Conservation (phyloP, 1,140 invertebrate species). For the Lepeophtheirus salmonis region DNA sequence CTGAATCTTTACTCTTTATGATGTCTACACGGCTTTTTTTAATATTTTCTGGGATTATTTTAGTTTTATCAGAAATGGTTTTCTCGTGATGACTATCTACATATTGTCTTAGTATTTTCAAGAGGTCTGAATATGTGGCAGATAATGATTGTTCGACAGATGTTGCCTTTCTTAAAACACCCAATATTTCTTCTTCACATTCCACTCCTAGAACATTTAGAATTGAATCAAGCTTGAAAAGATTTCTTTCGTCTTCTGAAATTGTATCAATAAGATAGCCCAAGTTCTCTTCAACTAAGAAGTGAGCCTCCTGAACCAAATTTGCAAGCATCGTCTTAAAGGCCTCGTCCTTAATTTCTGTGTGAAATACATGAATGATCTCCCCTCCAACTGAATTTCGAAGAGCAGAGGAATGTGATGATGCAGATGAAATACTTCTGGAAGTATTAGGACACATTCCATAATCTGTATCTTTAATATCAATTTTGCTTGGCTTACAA, state of each 20-base stretch:
- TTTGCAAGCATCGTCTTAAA: slow-evolving; percentile 3
- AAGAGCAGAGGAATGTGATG: neutral
- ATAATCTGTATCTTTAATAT: too few species aligned
- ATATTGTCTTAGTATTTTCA: neutral
- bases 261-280: neutral
- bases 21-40: neutral
- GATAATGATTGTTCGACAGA: neutral
- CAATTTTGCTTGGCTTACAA: neutral
- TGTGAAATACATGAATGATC: neutral
- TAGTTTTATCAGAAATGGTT: neutral
- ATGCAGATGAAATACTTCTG: neutral
- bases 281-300: slow-evolving; percentile 14
- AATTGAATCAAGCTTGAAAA: slow-evolving; percentile 14
- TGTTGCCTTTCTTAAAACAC: neutral
- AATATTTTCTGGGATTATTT: neutral
- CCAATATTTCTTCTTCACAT: slow-evolving; percentile 6
- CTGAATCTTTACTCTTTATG: neutral
- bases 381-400: neutral
- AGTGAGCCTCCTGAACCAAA: slow-evolving; percentile 13
- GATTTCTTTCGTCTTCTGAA: slow-evolving; percentile 6
- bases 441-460: too few species aligned
- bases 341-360: neutral
- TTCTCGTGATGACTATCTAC: neutral
- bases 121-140: neutral
- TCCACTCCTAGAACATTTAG: slow-evolving; percentile 9